Base-by-base conservation (phyloP, 2,888 invertebrate species). In the Argynnis bischoffii region DNA sequence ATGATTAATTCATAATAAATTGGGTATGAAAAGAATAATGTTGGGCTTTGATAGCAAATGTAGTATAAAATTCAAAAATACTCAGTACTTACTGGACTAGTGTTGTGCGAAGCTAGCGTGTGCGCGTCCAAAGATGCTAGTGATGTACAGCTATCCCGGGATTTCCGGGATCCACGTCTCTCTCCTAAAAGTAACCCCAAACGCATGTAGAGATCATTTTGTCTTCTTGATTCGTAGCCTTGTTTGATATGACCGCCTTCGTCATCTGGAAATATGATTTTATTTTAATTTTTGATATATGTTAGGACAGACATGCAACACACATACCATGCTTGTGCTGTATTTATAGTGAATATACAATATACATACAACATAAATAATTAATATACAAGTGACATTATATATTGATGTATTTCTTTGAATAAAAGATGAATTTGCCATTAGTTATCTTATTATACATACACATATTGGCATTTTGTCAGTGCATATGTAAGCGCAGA, bases 151-250 rank as follows among this genome's bases (percentile, higher is more conserved):
- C 93, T 91, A 60, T 93, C 91, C 57, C 88, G 74, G 57, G 90
- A 87, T 69, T 91, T 93, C 60, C 92, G 79, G 21, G 88, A 82
- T 46, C 94, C 87, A 15, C 95, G 93, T 66, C 95, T 92, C 76
- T 96, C 96, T 0, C 97, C 97, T 63, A 97, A 92, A 54, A 97
- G 91, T n/a, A 97, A 90, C 0, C 97, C 97, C 51, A 97, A 92
- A 21, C 97, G 93, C 94, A 96, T 96, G 89, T 97, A 97, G 75
- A 97, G 93, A 83, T 97, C 97, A 81, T 95, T 96, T 84, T 97
- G 92, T 26, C 92, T 72, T 13, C 90, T 72, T 0, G 90, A 85
- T 89, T 92, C 92, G 73, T 87, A 91, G 0, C 90, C 90, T 72
- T 95, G 95, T 81, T 95, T 95, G 75, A 95, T 94, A 77, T 94